These are phyloP conservation scores for Syrphus vitripennis DNA, from an alignment of 2,888 invertebrate genomes.

Conservation along the genomic window DNA sequence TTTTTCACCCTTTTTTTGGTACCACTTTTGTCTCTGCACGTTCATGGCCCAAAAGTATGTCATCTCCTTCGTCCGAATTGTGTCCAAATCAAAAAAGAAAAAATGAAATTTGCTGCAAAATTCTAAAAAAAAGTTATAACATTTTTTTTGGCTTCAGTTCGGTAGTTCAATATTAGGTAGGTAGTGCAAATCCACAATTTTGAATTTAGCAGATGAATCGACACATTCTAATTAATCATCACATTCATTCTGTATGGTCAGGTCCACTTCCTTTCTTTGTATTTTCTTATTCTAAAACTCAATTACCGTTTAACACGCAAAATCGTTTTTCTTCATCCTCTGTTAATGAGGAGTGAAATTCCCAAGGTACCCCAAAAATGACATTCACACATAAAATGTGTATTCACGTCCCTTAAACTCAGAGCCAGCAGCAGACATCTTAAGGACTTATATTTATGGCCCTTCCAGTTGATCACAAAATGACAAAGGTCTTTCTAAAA, in stretches of 20 bases:
- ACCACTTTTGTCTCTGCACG: no score
- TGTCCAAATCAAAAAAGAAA: no score
- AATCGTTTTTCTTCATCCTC: slow-evolving; percentile 53
- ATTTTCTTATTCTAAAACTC: slow-evolving; percentile 42
- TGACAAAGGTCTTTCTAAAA: slow-evolving; percentile 46
- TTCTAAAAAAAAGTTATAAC: no score
- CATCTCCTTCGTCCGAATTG: no score
- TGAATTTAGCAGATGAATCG: no score
- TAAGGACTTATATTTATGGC: not conserved
- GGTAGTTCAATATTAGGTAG: no score
- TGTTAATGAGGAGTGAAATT: slow-evolving; percentile 65
- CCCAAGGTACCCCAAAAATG: slow-evolving; percentile 54
- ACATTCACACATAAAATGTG: slow-evolving; percentile 42
- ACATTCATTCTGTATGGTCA: not conserved
- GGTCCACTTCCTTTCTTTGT: not conserved
- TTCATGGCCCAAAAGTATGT: no score
- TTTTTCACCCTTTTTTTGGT: no score
- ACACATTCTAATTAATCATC: no score
- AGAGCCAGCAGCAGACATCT: not conserved
- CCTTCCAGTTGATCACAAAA: slow-evolving; percentile 17
- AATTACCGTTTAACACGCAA: slow-evolving; percentile 65
- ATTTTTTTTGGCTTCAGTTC: no score
- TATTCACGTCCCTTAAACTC: not conserved
- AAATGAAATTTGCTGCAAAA: no score
- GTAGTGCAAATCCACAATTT: no score